Conservation (phyloP, 2,797 vertebrate genomes). For the Catharus ustulatus region DNA sequence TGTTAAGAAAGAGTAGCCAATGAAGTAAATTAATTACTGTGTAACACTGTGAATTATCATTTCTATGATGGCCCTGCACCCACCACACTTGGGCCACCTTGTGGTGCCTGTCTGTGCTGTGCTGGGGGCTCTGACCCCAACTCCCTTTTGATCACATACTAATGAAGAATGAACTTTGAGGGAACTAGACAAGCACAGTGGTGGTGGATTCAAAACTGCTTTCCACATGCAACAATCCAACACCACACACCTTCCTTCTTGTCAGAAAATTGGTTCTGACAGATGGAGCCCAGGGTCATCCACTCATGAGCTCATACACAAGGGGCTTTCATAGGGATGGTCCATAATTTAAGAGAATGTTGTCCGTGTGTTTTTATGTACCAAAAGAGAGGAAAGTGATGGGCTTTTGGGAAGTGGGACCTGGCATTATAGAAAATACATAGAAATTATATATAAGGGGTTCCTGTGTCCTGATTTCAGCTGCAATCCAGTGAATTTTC, state of each 20-base stretch:
- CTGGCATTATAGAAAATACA: neutral
- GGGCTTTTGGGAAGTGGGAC: neutral
- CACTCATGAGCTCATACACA: neutral
- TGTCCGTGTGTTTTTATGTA: neutral
- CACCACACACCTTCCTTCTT: neutral
- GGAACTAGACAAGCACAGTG: neutral
- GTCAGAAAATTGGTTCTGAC: neutral
- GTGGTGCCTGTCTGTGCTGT: fast-evolving
- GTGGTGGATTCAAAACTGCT: neutral
- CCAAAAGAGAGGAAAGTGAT: neutral
- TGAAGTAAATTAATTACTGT: neutral
- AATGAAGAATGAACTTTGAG: neutral
- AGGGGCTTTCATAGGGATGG: neutral
- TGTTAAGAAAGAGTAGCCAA: neutral
- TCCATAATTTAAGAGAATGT: neutral
- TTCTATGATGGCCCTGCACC: neutral
- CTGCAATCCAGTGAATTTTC: neutral
- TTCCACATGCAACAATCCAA: neutral
- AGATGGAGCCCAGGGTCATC: neutral
- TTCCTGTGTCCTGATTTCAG: neutral
- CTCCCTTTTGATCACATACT: neutral
- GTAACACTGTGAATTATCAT: neutral
- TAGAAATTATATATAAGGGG: neutral
- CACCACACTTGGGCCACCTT: neutral
- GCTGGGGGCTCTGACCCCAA: fast-evolving